Base-by-base conservation (phyloP, 2,113 vertebrate species). In the Centrocercus urophasianus region DNA sequence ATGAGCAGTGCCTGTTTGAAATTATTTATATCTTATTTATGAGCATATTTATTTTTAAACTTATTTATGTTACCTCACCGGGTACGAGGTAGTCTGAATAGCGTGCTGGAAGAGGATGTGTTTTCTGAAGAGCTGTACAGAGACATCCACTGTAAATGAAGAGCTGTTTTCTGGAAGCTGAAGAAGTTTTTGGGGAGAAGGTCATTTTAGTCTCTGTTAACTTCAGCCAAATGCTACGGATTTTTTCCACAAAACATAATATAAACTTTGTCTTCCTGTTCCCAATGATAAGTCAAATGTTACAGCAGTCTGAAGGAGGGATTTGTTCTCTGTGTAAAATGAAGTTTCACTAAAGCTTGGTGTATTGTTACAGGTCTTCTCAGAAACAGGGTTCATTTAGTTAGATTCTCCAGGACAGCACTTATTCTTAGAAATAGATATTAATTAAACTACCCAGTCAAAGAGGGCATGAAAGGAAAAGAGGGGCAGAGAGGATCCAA, bases 361-460 rank as follows among this genome's bases (percentile, higher is more conserved):
- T 88, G 43, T 85, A 84, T 78, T 83, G 59, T 45, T 81, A 64
- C 14, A 60, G 64, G 54, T 88, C 56, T 93, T 95, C 85, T 89
- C 66, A 90, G 89, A 94, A 96, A 91, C 1, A 3, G 36, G 30
- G 43, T 91, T 83, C 52, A 25, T 86, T 95, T 76, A 63, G 75
- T 72, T 85, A 43, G 63, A 76, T 96, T 95, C 64, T 93, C 67
- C 48, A 77, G 81, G 74, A 79, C 4, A 20, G 17, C 15, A n/a
- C 73, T 73, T 93, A 32, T 95, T 94, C 91, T 63, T 81, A 89
- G 93, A 96, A 93, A 64, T 63, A 83, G 65, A 60, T 86, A 65
- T 38, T 95, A 93, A 95, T 94, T 96, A 96, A 93, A 45, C 82
- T 85, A 85, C 69, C 82, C 56, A 90, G 84, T 63, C 81, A n/a